Percentiles rank a stretch among this genome's conserved stretches.
phyloP scores from a whole-genome alignment of 2,797 vertebrate species.

The Poecilia wingei region DNA sequence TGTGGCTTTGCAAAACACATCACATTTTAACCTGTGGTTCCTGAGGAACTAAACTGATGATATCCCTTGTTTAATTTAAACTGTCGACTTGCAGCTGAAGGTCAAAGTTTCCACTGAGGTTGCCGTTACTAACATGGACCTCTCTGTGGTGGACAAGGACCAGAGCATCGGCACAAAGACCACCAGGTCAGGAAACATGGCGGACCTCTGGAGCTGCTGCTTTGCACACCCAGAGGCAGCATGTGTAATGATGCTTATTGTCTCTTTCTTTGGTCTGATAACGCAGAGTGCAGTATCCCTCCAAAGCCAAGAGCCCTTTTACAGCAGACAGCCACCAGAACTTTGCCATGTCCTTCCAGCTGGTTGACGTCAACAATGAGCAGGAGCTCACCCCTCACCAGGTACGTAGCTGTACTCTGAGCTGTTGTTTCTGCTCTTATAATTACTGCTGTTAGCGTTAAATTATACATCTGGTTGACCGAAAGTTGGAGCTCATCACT shows the following conservation, averaged over 20 bases:
- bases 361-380: conserved; percentile 92
- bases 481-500: background rate
- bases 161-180: conserved; percentile 98
- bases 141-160: conserved; percentile 97
- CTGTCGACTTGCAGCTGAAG: conserved; percentile 86
- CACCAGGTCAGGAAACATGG: conserved; percentile 81
- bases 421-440: background rate
- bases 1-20: too few species aligned
- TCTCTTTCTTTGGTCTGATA: conserved; percentile 3
- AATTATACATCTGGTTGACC: background rate
- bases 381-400: conserved; percentile 96
- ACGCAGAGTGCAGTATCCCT: conserved; percentile 90
- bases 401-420: conserved; percentile 71
- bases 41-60: background rate
- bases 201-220: background rate
- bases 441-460: background rate
- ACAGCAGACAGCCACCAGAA: conserved; percentile 97
- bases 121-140: conserved; percentile 92
- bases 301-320: conserved; percentile 91
- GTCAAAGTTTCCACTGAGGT: conserved; percentile 98
- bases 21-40: background rate
- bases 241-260: background rate
- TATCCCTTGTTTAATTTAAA: background rate
- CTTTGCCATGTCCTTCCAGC: conserved; percentile 95
- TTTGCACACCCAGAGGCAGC: background rate